A percentile compares a stretch with the other conserved stretches of the same genome.
Evolutionary conservation across 2,888 invertebrate species (phyloP).

Genomic region (Drosophila tripunctata): DNA sequence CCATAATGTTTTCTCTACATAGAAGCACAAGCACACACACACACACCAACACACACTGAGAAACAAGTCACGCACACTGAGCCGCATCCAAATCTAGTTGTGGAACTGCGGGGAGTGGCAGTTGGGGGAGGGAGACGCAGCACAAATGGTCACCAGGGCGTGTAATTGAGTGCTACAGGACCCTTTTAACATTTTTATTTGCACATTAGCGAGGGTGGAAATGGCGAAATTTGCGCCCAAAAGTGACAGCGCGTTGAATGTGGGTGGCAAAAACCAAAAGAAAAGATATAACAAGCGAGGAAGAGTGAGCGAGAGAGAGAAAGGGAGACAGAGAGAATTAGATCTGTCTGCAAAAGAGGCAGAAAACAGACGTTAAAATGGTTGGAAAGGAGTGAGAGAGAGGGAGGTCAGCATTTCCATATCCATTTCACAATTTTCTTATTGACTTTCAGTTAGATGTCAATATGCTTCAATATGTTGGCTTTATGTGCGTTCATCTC

Average conservation of each 20-base stretch:
- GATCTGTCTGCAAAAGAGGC: neutral
- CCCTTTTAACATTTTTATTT: slow-evolving; percentile 85
- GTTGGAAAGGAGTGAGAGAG: neutral
- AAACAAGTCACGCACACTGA: slow-evolving; percentile 68
- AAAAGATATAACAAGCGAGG: neutral
- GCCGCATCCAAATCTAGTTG: slow-evolving; percentile 31
- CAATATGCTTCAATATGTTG: slow-evolving; percentile 62
- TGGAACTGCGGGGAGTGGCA: neutral
- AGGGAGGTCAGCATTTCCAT: neutral
- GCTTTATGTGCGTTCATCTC: slow-evolving; percentile 47
- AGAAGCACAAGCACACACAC: slow-evolving; percentile 47
- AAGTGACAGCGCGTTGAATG: slow-evolving; percentile 78
- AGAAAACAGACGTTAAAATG: slow-evolving; percentile 7
- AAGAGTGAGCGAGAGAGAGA: neutral
- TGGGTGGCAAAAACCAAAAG: slow-evolving; percentile 56
- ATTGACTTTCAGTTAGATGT: slow-evolving; percentile 68
- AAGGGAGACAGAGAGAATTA: neutral
- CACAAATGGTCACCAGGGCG: slow-evolving; percentile 84
- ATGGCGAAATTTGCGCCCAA: slow-evolving; percentile 80
- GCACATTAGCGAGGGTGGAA: slow-evolving; percentile 84
- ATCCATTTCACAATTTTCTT: slow-evolving; percentile 33
- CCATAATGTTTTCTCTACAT: slow-evolving; percentile 81
- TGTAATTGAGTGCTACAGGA: slow-evolving; percentile 85
- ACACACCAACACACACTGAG: slow-evolving; percentile 19
- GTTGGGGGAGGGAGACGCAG: slow-evolving; percentile 9